Evolutionary conservation across 1,140 invertebrate species (phyloP).

Genomic region (Calycopis cecrops): DNA sequence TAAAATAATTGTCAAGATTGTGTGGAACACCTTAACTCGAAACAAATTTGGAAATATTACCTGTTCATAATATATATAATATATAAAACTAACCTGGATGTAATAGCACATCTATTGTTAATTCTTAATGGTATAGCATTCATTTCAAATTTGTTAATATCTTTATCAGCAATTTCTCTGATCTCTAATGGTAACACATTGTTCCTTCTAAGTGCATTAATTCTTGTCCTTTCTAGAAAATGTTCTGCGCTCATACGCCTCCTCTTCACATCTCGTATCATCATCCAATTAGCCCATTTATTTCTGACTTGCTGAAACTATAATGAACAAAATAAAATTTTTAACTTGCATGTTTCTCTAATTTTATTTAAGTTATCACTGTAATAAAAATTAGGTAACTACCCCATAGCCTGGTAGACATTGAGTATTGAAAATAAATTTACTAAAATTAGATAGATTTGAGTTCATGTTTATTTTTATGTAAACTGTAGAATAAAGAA

Average conservation of each 20-base stretch:
- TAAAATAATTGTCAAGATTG: too few species aligned
- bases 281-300: conserved; percentile 85
- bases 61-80: too few species aligned
- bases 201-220: conserved; percentile 87
- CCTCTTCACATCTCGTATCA: conserved; percentile 89
- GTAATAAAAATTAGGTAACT: conserved; percentile 18
- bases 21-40: too few species aligned
- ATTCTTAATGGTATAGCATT: conserved; percentile 81
- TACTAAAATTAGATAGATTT: conserved; percentile 43
- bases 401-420: conserved; percentile 54
- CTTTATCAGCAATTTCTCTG: conserved; percentile 82
- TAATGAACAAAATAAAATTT: neutral
- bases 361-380: neutral
- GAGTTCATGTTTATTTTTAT: conserved; percentile 45
- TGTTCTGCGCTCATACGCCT: conserved; percentile 83
- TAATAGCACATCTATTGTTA: conserved; percentile 86
- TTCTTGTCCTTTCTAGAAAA: conserved; percentile 81
- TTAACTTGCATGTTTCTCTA: too few species aligned
- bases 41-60: too few species aligned
- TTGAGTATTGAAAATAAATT: conserved; percentile 59
- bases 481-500: neutral
- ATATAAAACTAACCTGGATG: conserved; percentile 61
- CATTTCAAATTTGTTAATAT: conserved; percentile 85
- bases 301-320: conserved; percentile 80
- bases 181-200: conserved; percentile 88